phyloP scores from a whole-genome alignment of 2,797 vertebrate species.

The Pempheris klunzingeri region DNA sequence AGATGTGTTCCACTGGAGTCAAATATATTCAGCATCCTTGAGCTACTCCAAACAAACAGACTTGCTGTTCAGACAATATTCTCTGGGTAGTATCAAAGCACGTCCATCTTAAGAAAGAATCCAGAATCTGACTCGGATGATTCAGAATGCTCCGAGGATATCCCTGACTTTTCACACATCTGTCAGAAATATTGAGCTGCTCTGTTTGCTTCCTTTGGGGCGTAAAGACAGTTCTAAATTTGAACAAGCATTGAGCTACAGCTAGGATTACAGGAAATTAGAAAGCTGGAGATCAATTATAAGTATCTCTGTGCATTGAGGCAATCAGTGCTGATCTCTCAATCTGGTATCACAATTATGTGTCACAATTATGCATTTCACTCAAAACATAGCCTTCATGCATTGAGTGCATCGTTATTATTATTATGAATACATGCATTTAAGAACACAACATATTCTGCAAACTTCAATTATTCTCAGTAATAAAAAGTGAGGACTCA shows the following conservation, averaged over 20 bases:
- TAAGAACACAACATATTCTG: not conserved
- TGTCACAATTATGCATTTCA: not conserved
- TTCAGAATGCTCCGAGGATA: constrained; percentile 20
- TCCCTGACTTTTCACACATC: constrained; percentile 21
- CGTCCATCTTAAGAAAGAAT: constrained; percentile 22
- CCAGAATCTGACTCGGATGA: constrained; percentile 32
- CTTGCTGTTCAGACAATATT: not conserved
- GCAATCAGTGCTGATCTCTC: constrained; percentile 8
- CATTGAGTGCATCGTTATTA: not conserved
- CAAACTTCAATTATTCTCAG: too few species aligned
- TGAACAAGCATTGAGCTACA: constrained; percentile 1
- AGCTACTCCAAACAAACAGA: constrained; percentile 4
- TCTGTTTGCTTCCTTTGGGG: constrained; percentile 9
- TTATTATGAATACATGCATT: not conserved
- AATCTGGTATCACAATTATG: constrained; percentile 5
- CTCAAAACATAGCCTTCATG: not conserved
- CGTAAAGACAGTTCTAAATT: constrained; percentile 18
- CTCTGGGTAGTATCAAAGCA: constrained; percentile 1
- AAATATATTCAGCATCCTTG: constrained; percentile 11
- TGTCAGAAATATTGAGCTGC: constrained; percentile 33
- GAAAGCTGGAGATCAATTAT: constrained; percentile 14
- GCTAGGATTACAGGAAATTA: constrained; percentile 6
- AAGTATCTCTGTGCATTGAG: not conserved
- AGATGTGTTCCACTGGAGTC: not conserved
- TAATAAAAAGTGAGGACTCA: not conserved